phyloP scores from a whole-genome alignment of 2,113 vertebrate genomes.

The Apistogramma diplotaenia region DNA sequence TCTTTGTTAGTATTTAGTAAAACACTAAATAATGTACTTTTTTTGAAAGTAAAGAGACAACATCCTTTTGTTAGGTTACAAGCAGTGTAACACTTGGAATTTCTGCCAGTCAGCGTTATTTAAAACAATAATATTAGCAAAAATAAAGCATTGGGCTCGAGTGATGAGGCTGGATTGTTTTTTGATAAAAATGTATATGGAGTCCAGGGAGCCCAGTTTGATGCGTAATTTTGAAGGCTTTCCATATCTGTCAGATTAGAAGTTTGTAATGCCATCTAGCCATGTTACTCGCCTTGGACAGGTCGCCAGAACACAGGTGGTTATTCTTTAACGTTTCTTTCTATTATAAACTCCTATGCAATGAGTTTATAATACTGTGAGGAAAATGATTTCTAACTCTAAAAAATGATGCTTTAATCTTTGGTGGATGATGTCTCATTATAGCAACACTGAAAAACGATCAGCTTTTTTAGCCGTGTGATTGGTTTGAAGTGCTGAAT shows the following conservation, averaged over 20 bases:
- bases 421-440: not conserved
- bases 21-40: not conserved
- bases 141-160: too few species aligned
- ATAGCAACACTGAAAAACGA: not conserved
- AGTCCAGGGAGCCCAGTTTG: not conserved
- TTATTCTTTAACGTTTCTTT: too few species aligned
- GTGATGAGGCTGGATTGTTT: not conserved
- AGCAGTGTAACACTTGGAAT: not conserved
- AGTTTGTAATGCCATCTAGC: not conserved
- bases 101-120: not conserved
- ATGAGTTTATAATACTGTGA: too few species aligned
- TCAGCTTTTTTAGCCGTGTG: not conserved
- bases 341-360: too few species aligned
- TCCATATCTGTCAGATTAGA: not conserved
- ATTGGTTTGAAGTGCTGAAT: not conserved
- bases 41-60: not conserved
- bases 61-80: too few species aligned
- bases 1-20: too few species aligned
- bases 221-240: not conserved
- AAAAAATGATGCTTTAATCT: not conserved
- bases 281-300: not conserved
- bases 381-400: too few species aligned
- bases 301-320: too few species aligned
- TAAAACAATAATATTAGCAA: too few species aligned
- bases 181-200: not conserved